Evolutionary conservation across 2,113 vertebrate genomes (phyloP).

Genomic region (Dicaeum eximium): DNA sequence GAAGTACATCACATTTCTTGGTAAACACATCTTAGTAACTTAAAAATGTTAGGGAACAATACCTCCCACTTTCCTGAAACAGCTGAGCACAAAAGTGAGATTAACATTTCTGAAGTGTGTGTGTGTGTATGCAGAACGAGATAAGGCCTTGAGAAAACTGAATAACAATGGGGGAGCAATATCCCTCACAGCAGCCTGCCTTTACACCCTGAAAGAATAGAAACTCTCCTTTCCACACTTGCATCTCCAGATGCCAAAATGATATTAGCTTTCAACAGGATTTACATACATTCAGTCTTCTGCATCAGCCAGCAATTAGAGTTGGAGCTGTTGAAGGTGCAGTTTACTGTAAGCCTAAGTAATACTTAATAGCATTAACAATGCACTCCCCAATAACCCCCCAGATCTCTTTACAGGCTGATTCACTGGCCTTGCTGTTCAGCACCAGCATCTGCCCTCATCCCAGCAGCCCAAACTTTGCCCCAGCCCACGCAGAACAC

Average conservation of each 20-base stretch:
- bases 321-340: constrained; percentile 76
- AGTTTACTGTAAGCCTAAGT: constrained; percentile 70
- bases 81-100: constrained; percentile 60
- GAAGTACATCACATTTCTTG: constrained; percentile 51
- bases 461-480: not conserved
- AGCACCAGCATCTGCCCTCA: not conserved
- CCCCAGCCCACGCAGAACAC: not conserved
- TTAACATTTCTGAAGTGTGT: constrained; percentile 47
- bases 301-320: constrained; percentile 78
- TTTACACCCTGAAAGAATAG: not conserved
- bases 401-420: constrained; percentile 56
- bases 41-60: constrained; percentile 64
- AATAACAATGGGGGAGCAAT: constrained; percentile 32
- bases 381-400: constrained; percentile 48
- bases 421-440: constrained; percentile 29
- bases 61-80: constrained; percentile 14
- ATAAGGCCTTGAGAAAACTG: constrained; percentile 60
- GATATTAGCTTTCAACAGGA: constrained; percentile 83
- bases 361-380: constrained; percentile 79
- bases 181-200: constrained; percentile 48
- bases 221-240: not conserved
- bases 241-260: constrained; percentile 71
- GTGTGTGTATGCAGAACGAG: not conserved
- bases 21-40: constrained; percentile 10
- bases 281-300: constrained; percentile 81